Percentiles rank a stretch among this genome's conserved stretches.
Evolutionary conservation across 2,113 vertebrate species (phyloP).

Genomic region (Sclerurus mexicanus): DNA sequence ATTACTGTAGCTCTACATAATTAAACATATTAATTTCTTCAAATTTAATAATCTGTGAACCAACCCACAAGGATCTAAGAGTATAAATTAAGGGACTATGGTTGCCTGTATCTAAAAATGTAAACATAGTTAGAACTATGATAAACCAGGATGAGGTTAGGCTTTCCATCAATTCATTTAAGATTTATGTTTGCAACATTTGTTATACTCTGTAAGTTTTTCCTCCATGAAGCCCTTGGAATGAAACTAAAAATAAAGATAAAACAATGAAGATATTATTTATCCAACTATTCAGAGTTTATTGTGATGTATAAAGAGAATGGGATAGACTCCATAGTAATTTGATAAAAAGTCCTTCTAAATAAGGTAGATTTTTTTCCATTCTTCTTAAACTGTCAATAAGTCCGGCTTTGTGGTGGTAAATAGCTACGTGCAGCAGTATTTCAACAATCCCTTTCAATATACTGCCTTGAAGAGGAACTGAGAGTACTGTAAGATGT

Average conservation of each 20-base stretch:
- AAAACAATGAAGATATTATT: not conserved
- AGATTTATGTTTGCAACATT: not conserved
- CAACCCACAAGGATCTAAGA: not conserved
- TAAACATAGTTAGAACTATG: conserved; percentile 11
- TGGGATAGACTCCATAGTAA: not conserved
- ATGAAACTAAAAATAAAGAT: not conserved
- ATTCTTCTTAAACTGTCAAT: not conserved
- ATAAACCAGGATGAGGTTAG: not conserved
- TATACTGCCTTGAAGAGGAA: not conserved
- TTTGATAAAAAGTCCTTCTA: not conserved
- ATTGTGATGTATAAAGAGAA: not conserved
- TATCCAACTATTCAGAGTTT: not conserved
- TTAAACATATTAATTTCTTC: not conserved
- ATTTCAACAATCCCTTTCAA: not conserved
- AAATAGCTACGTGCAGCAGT: not conserved
- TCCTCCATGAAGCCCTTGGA: not conserved
- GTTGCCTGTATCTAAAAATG: conserved; percentile 10
- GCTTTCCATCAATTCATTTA: not conserved
- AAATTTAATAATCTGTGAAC: conserved; percentile 43
- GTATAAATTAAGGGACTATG: not conserved
- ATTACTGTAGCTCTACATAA: not conserved
- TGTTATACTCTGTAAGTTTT: not conserved
- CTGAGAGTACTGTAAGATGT: not conserved
- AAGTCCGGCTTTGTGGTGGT: not conserved
- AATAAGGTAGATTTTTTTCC: not conserved